Evolutionary conservation across 2,888 invertebrate species (phyloP).

Genomic region (Macaria liturata): DNA sequence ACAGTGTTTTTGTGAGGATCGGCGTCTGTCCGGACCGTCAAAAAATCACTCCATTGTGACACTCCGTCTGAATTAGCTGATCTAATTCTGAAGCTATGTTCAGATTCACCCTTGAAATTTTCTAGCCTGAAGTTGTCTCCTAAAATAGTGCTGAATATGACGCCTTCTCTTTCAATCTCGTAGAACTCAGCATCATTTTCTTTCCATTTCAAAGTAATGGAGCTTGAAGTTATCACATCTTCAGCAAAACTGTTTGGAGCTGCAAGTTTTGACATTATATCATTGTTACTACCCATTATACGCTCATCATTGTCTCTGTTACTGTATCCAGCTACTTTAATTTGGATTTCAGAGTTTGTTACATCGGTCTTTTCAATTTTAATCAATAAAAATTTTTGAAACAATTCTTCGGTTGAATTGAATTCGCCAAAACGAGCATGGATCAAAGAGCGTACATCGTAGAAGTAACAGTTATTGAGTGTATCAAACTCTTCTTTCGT

Average conservation of each 20-base stretch:
- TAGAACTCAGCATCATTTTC: slow-evolving; percentile 47
- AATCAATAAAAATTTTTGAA: slow-evolving; percentile 59
- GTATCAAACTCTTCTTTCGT: slow-evolving; percentile 54
- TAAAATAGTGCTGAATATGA: slow-evolving; percentile 57
- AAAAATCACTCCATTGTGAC: slow-evolving; percentile 65
- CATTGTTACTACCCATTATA: slow-evolving; percentile 43
- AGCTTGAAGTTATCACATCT: slow-evolving; percentile 46
- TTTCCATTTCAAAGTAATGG: slow-evolving; percentile 58
- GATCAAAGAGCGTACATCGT: slow-evolving; percentile 52
- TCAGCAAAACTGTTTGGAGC: slow-evolving; percentile 44
- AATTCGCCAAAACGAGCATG: slow-evolving; percentile 59
- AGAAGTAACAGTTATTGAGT: slow-evolving; percentile 51
- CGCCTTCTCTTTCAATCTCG: slow-evolving; percentile 67
- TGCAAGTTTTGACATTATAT: slow-evolving; percentile 37
- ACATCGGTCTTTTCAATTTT: slow-evolving; percentile 62
- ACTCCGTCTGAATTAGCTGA: slow-evolving; percentile 48
- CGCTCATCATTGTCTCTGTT: slow-evolving; percentile 42
- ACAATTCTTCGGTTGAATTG: slow-evolving; percentile 29
- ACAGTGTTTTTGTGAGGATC: slow-evolving; percentile 52
- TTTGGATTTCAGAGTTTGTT: slow-evolving; percentile 52
- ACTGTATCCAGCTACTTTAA: slow-evolving; percentile 59
- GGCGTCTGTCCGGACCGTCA: slow-evolving; percentile 48
- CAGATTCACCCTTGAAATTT: slow-evolving; percentile 48
- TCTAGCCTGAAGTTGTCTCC: slow-evolving; percentile 51
- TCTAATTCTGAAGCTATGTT: slow-evolving; percentile 61